These are phyloP conservation scores for Solea senegalensis DNA, from an alignment of 2,113 vertebrate species.

Conservation along the genomic window DNA sequence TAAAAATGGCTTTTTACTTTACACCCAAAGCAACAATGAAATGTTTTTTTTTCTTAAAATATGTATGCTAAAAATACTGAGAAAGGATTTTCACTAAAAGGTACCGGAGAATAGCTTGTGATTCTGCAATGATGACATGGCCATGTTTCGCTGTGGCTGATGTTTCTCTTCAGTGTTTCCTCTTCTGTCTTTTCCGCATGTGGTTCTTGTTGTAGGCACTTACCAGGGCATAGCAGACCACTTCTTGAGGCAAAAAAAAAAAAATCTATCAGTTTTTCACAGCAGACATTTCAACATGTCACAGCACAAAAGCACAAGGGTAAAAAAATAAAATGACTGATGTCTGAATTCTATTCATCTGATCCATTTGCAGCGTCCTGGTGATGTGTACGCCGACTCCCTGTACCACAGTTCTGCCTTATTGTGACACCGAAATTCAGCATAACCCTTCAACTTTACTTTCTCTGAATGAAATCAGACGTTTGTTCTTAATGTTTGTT, in stretches of 20 bases:
- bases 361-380: neutral
- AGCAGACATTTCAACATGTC: slow-evolving; percentile 6
- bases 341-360: neutral
- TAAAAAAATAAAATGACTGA: slow-evolving; percentile 3
- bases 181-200: slow-evolving; percentile 64
- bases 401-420: neutral
- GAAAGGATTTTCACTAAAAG: slow-evolving; percentile 78
- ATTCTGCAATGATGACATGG: slow-evolving; percentile 73
- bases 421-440: neutral
- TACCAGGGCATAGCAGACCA: slow-evolving; percentile 78
- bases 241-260: slow-evolving; percentile 49
- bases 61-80: slow-evolving; percentile 83
- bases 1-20: slow-evolving; percentile 86
- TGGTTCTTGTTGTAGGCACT: slow-evolving; percentile 84
- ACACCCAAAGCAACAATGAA: slow-evolving; percentile 85
- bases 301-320: slow-evolving; percentile 1
- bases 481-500: too few species aligned
- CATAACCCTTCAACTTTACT: too few species aligned
- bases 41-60: slow-evolving; percentile 78
- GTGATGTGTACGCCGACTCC: neutral
- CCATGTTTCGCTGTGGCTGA: slow-evolving; percentile 59
- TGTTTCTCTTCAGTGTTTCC: slow-evolving; percentile 30
- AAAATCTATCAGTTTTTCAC: slow-evolving; percentile 30
- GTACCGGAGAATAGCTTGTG: slow-evolving; percentile 76
- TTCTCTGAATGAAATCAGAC: too few species aligned